Evolutionary conservation across 2,888 invertebrate genomes (phyloP).

Genomic region (Andrena bucephala): DNA sequence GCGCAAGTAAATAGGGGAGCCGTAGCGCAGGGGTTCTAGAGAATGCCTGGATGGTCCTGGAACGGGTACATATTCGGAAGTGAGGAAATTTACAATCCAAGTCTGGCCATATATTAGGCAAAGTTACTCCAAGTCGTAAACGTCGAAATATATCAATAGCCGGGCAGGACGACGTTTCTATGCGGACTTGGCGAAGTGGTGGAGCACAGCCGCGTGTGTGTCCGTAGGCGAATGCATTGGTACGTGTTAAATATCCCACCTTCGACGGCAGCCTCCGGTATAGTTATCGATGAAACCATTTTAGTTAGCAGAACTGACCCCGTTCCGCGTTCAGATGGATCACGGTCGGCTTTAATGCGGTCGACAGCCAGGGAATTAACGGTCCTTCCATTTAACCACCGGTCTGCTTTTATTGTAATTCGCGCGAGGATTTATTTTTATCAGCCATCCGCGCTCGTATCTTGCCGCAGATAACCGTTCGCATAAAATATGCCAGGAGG

Average conservation of each 20-base stretch:
- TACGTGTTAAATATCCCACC: constrained; percentile 71
- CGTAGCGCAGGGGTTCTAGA: constrained; percentile 24
- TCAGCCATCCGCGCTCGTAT: background rate
- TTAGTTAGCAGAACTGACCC: constrained; percentile 65
- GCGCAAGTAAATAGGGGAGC: constrained; percentile 46
- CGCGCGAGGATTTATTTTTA: constrained; percentile 24
- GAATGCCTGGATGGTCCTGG: constrained; percentile 50
- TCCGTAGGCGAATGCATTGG: constrained; percentile 23
- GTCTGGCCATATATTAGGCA: constrained; percentile 77
- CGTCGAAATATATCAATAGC: constrained; percentile 83
- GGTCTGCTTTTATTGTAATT: constrained; percentile 21
- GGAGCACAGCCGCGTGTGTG: constrained; percentile 20
- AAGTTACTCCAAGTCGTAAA: constrained; percentile 82
- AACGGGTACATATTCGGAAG: constrained; percentile 72
- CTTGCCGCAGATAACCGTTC: background rate
- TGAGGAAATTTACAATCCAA: constrained; percentile 78
- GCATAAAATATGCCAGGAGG: background rate
- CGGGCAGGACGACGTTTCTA: constrained; percentile 43
- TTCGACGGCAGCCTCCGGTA: constrained; percentile 31
- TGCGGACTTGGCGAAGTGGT: constrained; percentile 19
- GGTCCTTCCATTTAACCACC: constrained; percentile 37
- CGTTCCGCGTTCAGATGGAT: constrained; percentile 65
- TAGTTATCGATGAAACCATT: constrained; percentile 62
- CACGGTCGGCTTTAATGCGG: constrained; percentile 50
- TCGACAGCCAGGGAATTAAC: constrained; percentile 53